Evolutionary conservation across 2,113 vertebrate species (phyloP).

Genomic region (Engraulis encrasicolus): DNA sequence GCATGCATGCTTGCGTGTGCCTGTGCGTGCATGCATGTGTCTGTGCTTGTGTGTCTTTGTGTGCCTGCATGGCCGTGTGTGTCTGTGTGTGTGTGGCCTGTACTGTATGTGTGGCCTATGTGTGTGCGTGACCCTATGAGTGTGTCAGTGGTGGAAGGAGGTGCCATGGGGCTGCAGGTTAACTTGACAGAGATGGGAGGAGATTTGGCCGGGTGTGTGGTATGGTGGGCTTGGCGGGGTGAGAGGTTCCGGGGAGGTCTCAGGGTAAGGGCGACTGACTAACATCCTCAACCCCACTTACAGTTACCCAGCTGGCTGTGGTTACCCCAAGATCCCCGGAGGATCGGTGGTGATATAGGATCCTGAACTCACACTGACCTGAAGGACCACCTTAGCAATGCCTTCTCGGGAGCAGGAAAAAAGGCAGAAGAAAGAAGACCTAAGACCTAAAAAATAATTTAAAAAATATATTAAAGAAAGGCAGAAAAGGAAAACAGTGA

Average conservation of each 20-base stretch:
- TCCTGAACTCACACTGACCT: slow-evolving; percentile 34
- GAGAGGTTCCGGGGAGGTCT: background rate
- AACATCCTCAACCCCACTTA: slow-evolving; percentile 12
- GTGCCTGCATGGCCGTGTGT: background rate
- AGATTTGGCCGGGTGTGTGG: background rate
- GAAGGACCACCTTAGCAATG: slow-evolving; percentile 28
- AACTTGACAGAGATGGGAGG: background rate
- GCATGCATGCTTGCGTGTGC: too few relatives aligned
- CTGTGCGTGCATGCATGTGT: too few relatives aligned
- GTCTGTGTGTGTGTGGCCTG: too few relatives aligned
- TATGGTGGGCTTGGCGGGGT: too few relatives aligned
- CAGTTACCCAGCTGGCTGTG: background rate
- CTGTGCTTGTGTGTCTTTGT: too few relatives aligned
- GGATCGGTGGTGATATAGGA: slow-evolving; percentile 24
- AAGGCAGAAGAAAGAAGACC: too few relatives aligned
- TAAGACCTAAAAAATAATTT: background rate
- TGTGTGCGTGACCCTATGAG: too few relatives aligned
- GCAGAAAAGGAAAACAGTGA: background rate
- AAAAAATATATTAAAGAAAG: background rate
- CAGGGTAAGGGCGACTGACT: background rate
- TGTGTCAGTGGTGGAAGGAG: background rate
- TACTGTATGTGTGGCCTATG: background rate
- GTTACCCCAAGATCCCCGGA: slow-evolving; percentile 10
- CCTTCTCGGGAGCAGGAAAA: background rate
- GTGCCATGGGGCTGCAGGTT: background rate